Evolutionary conservation across 2,797 vertebrate species (phyloP).

Genomic region (Malurus splendens): DNA sequence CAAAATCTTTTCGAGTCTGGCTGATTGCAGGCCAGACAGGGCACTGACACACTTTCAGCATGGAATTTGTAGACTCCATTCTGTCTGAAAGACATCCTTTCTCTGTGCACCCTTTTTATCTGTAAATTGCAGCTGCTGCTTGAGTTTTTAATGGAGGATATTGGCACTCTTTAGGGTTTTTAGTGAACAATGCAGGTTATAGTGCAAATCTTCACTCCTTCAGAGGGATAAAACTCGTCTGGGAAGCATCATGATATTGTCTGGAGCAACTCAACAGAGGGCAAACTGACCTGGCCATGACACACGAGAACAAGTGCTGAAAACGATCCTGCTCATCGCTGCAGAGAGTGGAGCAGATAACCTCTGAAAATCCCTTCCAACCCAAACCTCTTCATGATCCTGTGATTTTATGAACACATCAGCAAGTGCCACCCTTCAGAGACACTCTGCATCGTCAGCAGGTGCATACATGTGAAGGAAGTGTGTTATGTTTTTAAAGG

Average conservation of each 20-base stretch:
- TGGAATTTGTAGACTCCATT: neutral
- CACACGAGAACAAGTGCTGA: neutral
- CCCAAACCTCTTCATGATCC: neutral
- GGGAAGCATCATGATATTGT: neutral
- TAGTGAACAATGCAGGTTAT: neutral
- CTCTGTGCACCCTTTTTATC: neutral
- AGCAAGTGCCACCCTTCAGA: neutral
- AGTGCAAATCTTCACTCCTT: neutral
- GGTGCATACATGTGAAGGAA: neutral
- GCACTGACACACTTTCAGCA: neutral
- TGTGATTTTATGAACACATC: neutral
- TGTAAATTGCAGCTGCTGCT: neutral
- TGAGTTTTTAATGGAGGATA: neutral
- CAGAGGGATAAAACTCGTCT: neutral
- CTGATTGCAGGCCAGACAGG: neutral
- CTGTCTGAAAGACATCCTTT: neutral
- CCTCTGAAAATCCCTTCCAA: neutral
- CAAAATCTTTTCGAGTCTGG: neutral
- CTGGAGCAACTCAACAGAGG: neutral
- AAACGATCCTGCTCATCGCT: neutral
- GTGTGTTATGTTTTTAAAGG: fast-evolving
- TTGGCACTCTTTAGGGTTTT: fast-evolving
- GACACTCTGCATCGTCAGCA: neutral
- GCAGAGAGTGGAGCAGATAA: neutral
- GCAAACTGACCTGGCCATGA: neutral